Evolutionary conservation across 1,140 invertebrate genomes (phyloP).

Genomic region (Campoletis sonorensis): DNA sequence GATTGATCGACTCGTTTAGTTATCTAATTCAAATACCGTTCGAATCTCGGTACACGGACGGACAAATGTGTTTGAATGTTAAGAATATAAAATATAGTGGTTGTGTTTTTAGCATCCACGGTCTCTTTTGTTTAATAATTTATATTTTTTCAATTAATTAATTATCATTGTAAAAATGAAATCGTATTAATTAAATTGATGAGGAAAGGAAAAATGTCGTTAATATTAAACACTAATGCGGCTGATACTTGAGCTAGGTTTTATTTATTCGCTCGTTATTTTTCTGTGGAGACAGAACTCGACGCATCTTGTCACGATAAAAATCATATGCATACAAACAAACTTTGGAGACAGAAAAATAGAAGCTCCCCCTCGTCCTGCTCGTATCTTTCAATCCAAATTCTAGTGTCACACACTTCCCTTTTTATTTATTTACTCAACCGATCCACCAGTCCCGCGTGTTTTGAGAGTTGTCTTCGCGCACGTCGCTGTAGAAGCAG

Average conservation of each 20-base stretch:
- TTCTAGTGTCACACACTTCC: neutral
- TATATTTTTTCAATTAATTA: too few relatives aligned
- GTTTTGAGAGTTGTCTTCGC: constrained; percentile 15
- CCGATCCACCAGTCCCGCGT: neutral
- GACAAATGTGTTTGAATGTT: neutral
- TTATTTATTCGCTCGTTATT: neutral
- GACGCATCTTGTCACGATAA: neutral
- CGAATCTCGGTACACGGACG: neutral
- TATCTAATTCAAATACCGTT: neutral
- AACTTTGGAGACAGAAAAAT: neutral
- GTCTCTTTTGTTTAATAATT: too few relatives aligned
- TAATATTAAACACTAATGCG: too few relatives aligned
- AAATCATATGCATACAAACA: neutral
- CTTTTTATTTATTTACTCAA: constrained; percentile 12
- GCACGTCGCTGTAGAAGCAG: neutral
- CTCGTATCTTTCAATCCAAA: neutral
- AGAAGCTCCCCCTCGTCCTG: neutral
- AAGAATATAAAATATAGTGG: neutral
- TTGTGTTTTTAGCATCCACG: too few relatives aligned
- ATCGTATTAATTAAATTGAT: too few relatives aligned
- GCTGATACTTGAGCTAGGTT: too few relatives aligned
- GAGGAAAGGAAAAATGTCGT: too few relatives aligned
- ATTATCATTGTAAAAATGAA: too few relatives aligned
- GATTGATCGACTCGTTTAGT: neutral
- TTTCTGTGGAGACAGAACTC: neutral